phyloP scores from a whole-genome alignment of 2,888 invertebrate species.

The Chymomyza amoena region DNA sequence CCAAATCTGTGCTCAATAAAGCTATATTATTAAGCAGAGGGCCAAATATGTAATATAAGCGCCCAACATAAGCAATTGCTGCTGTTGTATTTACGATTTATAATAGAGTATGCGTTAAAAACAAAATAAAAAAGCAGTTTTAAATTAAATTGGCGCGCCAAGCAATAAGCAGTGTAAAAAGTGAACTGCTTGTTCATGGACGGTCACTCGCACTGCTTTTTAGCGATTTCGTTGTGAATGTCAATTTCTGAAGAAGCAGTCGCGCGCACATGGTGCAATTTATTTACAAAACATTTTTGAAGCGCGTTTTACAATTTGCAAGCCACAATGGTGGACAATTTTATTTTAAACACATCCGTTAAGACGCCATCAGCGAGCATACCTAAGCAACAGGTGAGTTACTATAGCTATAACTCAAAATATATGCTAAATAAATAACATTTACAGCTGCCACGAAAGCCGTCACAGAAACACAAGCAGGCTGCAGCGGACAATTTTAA shows the following conservation, averaged over 20 bases:
- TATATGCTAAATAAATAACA: background rate
- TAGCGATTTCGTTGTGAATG: background rate
- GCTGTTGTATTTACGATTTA: background rate
- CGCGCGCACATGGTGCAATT: slow-evolving; percentile 57
- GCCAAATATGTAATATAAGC: background rate
- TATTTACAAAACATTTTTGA: slow-evolving; percentile 31
- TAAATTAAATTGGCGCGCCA: background rate
- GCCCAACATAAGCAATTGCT: background rate
- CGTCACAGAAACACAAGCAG: slow-evolving; percentile 33
- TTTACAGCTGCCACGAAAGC: slow-evolving; percentile 3
- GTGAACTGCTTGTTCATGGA: background rate
- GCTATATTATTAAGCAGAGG: background rate
- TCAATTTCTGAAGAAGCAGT: slow-evolving; percentile 24
- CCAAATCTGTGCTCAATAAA: background rate
- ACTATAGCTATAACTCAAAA: background rate
- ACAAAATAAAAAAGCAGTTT: background rate
- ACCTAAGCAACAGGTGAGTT: background rate
- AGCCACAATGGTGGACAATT: slow-evolving; percentile 46
- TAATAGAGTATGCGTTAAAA: background rate
- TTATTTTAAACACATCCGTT: slow-evolving; percentile 65
- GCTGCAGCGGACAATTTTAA: slow-evolving; percentile 24
- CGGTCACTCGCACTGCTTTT: background rate
- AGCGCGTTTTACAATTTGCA: slow-evolving; percentile 10
- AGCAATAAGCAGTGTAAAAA: background rate
- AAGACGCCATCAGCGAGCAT: background rate